Conservation (phyloP, 2,888 invertebrate genomes). For the Rhamphomyia laevipes region DNA sequence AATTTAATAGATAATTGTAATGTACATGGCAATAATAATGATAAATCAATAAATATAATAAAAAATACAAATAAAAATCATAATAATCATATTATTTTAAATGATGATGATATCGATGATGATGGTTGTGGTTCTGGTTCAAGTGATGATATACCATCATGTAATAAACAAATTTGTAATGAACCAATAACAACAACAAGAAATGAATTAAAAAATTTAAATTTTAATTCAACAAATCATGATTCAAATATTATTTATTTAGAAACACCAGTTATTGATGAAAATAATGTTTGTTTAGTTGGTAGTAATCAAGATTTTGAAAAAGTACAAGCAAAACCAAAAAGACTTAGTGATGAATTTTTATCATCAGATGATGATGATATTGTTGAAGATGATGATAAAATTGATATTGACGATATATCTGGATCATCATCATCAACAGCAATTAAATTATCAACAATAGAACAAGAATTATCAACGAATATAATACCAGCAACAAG, state of each 20-base stretch:
- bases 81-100: background rate
- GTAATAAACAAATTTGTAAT: constrained; percentile 6
- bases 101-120: constrained; percentile 2
- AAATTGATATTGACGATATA: constrained; percentile 3
- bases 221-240: constrained; percentile 17
- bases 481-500: constrained; percentile 10
- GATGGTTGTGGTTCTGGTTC: constrained; percentile 14
- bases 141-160: constrained; percentile 14
- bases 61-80: background rate
- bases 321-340: constrained; percentile 26
- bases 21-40: constrained; percentile 9
- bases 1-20: background rate
- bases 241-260: constrained; percentile 30
- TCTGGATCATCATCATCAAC: background rate
- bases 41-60: background rate
- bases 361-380: constrained; percentile 23
- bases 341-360: constrained; percentile 36
- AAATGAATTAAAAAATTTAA: constrained; percentile 18
- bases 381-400: constrained; percentile 11
- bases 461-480: constrained; percentile 24
- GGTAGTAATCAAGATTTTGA: constrained; percentile 17
- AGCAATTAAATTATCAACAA: constrained; percentile 24
- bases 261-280: constrained; percentile 36
- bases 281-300: constrained; percentile 20
- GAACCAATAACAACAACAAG: constrained; percentile 10